phyloP scores from a whole-genome alignment of 2,888 invertebrate species.

The Pseudoips prasinana region DNA sequence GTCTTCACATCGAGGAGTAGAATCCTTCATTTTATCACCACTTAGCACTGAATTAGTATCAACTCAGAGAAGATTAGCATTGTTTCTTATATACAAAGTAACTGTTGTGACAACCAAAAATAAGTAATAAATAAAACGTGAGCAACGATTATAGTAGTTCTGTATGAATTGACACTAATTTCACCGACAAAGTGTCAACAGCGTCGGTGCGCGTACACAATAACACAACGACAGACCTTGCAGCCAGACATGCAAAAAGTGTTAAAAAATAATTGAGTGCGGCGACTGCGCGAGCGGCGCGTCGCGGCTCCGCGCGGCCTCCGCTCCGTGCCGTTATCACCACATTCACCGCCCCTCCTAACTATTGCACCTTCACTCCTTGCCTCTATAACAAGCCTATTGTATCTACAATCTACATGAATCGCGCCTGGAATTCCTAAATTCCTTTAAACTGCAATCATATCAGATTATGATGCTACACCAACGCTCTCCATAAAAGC shows the following conservation, averaged over 20 bases:
- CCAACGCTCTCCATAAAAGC: too few species aligned
- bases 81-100: conserved; percentile 10
- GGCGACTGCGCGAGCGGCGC: conserved; percentile 19
- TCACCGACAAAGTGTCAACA: conserved; percentile 13
- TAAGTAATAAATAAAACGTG: conserved; percentile 3
- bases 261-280: conserved; percentile 24
- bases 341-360: conserved; percentile 62
- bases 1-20: conserved; percentile 87
- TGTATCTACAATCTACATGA: conserved; percentile 40
- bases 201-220: conserved; percentile 17
- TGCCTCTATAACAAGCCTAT: conserved; percentile 23
- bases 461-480: conserved; percentile 7
- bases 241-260: conserved; percentile 48
- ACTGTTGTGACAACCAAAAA: conserved; percentile 19
- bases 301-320: conserved; percentile 43
- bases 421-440: conserved; percentile 21
- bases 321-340: conserved; percentile 64
- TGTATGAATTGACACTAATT: conserved; percentile 6
- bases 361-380: conserved; percentile 47
- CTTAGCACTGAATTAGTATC: conserved; percentile 24
- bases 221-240: conserved; percentile 39
- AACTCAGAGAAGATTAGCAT: conserved; percentile 17
- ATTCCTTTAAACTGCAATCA: conserved; percentile 16
- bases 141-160: background rate
- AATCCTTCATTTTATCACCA: conserved; percentile 78